Base-by-base conservation (phyloP, 1,140 invertebrate species). In the Drosophila orosa region DNA sequence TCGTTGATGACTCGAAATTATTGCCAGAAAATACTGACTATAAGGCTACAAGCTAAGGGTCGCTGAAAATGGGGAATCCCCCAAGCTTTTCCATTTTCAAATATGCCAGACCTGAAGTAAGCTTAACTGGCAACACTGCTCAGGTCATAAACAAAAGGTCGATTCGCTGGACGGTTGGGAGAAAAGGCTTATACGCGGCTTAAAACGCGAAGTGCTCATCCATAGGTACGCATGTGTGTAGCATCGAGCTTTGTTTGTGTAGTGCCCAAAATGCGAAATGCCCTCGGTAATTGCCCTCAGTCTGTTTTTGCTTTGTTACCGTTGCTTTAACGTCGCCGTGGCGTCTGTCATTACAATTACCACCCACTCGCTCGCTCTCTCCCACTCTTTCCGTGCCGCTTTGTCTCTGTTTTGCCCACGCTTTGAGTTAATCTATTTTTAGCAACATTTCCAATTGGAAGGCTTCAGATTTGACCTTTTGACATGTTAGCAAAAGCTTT, bases 381-480 rank as follows among this genome's bases (percentile, higher is more conserved):
- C 33, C 35, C 39, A 33, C 47, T 47, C 55, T 67, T 12, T 22
- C 19, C 17, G 19, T 44, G 47, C 15, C 78, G 62, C 55, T 80
- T 68, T 80, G 52, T 54, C 48, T 31, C 61, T 33, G 22, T 27
- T 25, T 60, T 25, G 40, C 57, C 42, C 68, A 55, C 55, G 62
- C 56, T 37, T 39, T 27, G 42, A 15, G 48, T 58, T 63, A 63
- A 56, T 62, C 78, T 85, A 85, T 87, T 78, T 82, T 79, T 86
- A 82, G 84, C 56, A 73, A 73, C 45, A 63, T 79, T 83, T 89
- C 66, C 62, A 83, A 71, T 83, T 79, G 75, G 67, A 76, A 74
- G 79, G 74, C 58, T 76, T 60, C 56, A 59, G 71, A 79, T 73
- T 87, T 87, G 75, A 87, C 75, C 78, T 73, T 86, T 83, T 80